These are phyloP conservation scores for Tinea trinotella DNA, from an alignment of 2,888 invertebrate genomes.

Conservation along the genomic window DNA sequence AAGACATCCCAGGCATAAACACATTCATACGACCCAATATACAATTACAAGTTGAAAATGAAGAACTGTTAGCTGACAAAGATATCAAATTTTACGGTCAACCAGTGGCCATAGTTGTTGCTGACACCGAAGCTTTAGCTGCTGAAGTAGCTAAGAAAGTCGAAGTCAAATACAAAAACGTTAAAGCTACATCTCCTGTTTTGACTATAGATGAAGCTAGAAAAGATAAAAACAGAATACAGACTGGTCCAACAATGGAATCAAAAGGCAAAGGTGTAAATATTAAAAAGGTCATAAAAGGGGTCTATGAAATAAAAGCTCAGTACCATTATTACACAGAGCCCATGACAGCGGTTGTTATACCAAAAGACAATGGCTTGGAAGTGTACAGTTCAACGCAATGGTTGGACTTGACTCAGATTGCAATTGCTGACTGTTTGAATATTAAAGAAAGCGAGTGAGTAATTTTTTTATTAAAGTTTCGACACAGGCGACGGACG, in stretches of 20 bases:
- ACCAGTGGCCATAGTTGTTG: conserved; percentile 78
- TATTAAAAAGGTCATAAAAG: conserved; percentile 62
- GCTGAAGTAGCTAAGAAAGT: conserved; percentile 70
- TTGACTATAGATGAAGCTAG: conserved; percentile 49
- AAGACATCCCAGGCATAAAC: conserved; percentile 80
- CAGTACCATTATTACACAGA: conserved; percentile 87
- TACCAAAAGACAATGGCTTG: conserved; percentile 78
- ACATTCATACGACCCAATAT: conserved; percentile 51
- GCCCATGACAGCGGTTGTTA: conserved; percentile 74
- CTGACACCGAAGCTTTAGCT: conserved; percentile 69
- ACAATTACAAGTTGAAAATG: conserved; percentile 47
- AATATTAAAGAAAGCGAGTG: conserved; percentile 72
- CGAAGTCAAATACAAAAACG: conserved; percentile 68
- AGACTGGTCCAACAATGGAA: conserved; percentile 33
- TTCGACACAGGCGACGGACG: too few relatives aligned
- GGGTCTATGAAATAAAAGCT: conserved; percentile 70
- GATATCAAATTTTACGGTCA: conserved; percentile 76
- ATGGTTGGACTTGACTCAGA: conserved; percentile 75
- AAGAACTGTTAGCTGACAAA: conserved; percentile 67
- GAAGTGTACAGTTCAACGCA: conserved; percentile 78
- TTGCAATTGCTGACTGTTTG: conserved; percentile 69
- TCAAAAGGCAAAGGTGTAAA: conserved; percentile 44
- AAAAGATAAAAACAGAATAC: conserved; percentile 44
- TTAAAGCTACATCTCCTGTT: conserved; percentile 37
- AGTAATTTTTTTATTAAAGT: too few relatives aligned